Evolutionary conservation across 1,140 invertebrate species (phyloP).

Genomic region (Drosophila fuyamai): DNA sequence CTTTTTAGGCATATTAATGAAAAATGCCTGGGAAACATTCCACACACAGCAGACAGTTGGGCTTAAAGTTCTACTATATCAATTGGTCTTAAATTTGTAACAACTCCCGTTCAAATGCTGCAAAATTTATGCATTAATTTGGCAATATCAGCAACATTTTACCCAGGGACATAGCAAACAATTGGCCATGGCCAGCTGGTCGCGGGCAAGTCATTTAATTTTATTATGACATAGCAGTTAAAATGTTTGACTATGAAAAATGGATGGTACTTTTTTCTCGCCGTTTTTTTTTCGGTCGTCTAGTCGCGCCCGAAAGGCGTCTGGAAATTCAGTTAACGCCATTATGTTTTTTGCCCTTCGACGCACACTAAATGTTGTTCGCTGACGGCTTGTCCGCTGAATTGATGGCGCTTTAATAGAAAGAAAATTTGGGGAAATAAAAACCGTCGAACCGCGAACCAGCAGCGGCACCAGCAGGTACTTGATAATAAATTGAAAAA

Average conservation of each 20-base stretch:
- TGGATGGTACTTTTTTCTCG: slow-evolving; percentile 44
- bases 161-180: slow-evolving; percentile 27
- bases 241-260: slow-evolving; percentile 67
- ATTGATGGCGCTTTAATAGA: slow-evolving; percentile 73
- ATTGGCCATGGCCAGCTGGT: slow-evolving; percentile 25
- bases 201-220: slow-evolving; percentile 58
- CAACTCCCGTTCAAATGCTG: neutral
- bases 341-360: slow-evolving; percentile 51
- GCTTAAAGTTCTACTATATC: neutral
- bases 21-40: slow-evolving; percentile 38
- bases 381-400: slow-evolving; percentile 47
- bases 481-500: slow-evolving; percentile 78
- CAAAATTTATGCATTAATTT: slow-evolving; percentile 31
- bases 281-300: slow-evolving; percentile 13
- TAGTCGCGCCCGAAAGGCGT: slow-evolving; percentile 29
- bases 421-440: slow-evolving; percentile 58
- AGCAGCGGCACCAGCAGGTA: slow-evolving; percentile 52
- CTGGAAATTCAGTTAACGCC: slow-evolving; percentile 57
- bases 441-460: slow-evolving; percentile 54
- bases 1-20: slow-evolving; percentile 37
- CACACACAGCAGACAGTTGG: slow-evolving; percentile 6
- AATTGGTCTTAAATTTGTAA: neutral
- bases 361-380: slow-evolving; percentile 47
- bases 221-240: slow-evolving; percentile 72
- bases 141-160: slow-evolving; percentile 22